Evolutionary conservation across 2,113 vertebrate species (phyloP).

Genomic region (Alligator sinensis): DNA sequence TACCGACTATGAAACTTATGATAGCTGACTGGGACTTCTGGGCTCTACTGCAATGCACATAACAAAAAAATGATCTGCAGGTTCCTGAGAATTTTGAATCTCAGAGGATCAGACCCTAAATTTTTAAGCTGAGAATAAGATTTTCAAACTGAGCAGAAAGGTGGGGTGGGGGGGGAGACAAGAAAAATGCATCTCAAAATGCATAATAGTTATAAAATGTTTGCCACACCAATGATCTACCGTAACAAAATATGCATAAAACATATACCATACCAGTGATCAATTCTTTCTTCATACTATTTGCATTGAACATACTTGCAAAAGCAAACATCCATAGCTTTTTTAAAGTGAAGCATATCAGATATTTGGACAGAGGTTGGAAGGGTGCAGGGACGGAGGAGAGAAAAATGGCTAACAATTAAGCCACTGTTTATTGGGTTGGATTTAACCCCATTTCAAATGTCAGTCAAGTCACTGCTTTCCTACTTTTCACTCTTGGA

Average conservation of each 20-base stretch:
- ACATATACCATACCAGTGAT: not conserved
- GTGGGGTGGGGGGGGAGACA: not conserved
- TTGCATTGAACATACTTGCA: not conserved
- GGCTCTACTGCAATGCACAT: not conserved
- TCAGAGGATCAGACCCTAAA: not conserved
- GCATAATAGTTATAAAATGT: not conserved
- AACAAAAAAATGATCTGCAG: not conserved
- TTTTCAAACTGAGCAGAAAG: not conserved
- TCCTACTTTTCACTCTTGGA: not conserved
- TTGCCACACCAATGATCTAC: too few species aligned
- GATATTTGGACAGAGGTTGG: not conserved
- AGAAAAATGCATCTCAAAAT: not conserved
- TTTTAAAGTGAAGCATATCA: constrained; percentile 7
- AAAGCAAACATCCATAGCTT: constrained; percentile 6
- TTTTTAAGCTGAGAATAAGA: not conserved
- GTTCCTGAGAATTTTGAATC: not conserved
- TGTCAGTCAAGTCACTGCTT: not conserved
- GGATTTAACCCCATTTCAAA: not conserved
- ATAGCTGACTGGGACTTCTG: constrained; percentile 14
- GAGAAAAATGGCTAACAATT: not conserved
- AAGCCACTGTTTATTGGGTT: not conserved
- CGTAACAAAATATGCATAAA: not conserved
- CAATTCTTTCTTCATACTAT: constrained; percentile 29
- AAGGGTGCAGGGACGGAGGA: not conserved
- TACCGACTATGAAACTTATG: not conserved